Conservation (phyloP, 2,113 vertebrate genomes). For the human region GRCh38 chr11:19999501-20000000, state of each 20-base stretch:
- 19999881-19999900: not conserved
- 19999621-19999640: too few species aligned
- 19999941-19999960: not conserved
- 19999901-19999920: not conserved
- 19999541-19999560: too few species aligned
- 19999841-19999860: accelerated
- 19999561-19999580: too few species aligned
- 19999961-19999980: not conserved
- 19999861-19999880: not conserved
- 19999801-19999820: not conserved
- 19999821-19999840: accelerated
- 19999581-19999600: too few species aligned
- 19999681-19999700: not conserved
- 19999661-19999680: not conserved
- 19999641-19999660: too few species aligned
- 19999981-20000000: not conserved
- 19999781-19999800: not conserved
- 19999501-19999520: too few species aligned
- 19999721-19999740: not conserved
- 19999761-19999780: not conserved
- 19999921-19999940: not conserved
- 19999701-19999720: not conserved
- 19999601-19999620: too few species aligned
- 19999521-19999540: too few species aligned
- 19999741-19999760: not conserved